Conservation (phyloP, 2,888 invertebrate species). For the Ectemnius lituratus region DNA sequence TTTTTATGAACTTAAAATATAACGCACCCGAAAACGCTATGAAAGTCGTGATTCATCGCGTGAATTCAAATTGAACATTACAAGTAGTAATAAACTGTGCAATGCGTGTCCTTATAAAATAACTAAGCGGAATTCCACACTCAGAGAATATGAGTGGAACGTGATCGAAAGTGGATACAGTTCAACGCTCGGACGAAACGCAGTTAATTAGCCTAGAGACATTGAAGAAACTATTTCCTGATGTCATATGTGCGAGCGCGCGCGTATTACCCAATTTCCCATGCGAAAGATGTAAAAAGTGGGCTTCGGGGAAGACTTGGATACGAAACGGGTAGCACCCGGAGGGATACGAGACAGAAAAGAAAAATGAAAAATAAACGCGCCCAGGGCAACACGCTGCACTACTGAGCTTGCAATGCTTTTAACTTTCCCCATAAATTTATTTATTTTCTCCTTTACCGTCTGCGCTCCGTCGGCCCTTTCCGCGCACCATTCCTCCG, state of each 20-base stretch:
- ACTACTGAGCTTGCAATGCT: slow-evolving; percentile 69
- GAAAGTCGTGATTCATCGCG: too few species aligned
- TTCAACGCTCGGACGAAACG: slow-evolving; percentile 14
- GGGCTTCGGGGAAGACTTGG: slow-evolving; percentile 12
- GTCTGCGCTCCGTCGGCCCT: slow-evolving; percentile 10
- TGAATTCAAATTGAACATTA: too few species aligned
- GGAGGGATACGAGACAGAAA: slow-evolving; percentile 12
- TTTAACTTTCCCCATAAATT: slow-evolving; percentile 75
- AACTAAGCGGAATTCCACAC: too few species aligned
- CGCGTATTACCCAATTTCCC: slow-evolving; percentile 56
- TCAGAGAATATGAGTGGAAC: not conserved
- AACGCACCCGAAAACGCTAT: too few species aligned
- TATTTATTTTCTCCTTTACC: slow-evolving; percentile 63
- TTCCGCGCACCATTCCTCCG: slow-evolving; percentile 1
- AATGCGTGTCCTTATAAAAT: too few species aligned
- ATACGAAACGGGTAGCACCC: not conserved
- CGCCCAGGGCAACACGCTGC: slow-evolving; percentile 60
- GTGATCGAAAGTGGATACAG: slow-evolving; percentile 3
- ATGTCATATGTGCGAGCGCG: slow-evolving; percentile 36
- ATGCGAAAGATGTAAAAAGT: slow-evolving; percentile 34
- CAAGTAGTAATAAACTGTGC: too few species aligned
- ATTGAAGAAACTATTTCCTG: slow-evolving; percentile 40
- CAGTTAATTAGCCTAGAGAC: slow-evolving; percentile 52
- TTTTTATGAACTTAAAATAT: too few species aligned
- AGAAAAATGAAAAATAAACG: slow-evolving; percentile 64